Evolutionary conservation across 2,888 invertebrate genomes (phyloP), one percentile per base, ranked within the genome.

Genomic region (Noctua pronuba): DNA sequence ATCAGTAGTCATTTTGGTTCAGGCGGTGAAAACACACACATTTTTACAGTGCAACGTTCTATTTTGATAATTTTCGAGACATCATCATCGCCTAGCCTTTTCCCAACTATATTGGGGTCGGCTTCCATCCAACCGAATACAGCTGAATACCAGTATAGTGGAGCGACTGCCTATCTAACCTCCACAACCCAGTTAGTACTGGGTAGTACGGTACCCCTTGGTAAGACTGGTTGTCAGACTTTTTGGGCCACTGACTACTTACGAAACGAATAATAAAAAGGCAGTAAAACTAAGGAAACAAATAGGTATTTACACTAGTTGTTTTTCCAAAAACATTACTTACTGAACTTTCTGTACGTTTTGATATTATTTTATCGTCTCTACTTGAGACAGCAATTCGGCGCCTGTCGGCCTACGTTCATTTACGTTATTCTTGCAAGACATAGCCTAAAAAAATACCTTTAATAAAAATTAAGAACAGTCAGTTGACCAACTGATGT

Each of bases 321-420:
- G 49, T 73, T 71, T 75, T 71, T 67, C 60, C 10, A 60, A 73
- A 84, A 75, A 70, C 68, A 58, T 58, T 70, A 68, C 79, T 60
- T 67, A 87, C 67, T 83, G 73, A 71, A 83, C 80, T 83, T 86
- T 76, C 88, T 87, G 88, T 75, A 46, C 41, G 31, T 60, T 73
- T 73, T 55, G 31, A 65, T 70, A 70, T 80, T 68, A 68, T 86
- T 84, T 86, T 78, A 81, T n/a, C 77, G 79, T 72, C 67, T 60
- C 69, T 83, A 84, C 88, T 88, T 84, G 80, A 88, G 80, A 88
- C 88, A 87, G 78, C 73, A 80, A 82, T 85, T 86, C 79, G 90
- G 86, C 81, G 85, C 85, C 86, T 76, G 79, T 52, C 83, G 79
- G 79, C 86, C 87, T 82, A 77, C 81, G 81, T 88, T 86, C 82